Evolutionary conservation across 1,140 invertebrate species (phyloP), one percentile per base, ranked within the genome.

Genomic region (Eriocheir sinensis): DNA sequence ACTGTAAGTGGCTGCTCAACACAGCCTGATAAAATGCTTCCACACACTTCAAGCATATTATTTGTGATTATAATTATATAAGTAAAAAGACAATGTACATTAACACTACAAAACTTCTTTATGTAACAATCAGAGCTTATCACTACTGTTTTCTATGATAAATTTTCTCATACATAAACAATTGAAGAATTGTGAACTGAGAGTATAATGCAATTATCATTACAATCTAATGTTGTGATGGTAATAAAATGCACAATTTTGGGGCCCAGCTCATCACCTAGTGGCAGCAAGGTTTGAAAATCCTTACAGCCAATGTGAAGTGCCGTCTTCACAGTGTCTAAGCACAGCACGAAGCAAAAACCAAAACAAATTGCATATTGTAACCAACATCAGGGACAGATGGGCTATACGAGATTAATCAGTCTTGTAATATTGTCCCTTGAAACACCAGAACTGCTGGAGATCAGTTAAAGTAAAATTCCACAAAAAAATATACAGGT

Each of bases 41-140:
- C 34, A 85, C 81, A 38, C 34, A 85, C 81, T 85, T 85, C 17
- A 38, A 85, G 0, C 38, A 85, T 72, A 38, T 85, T 85, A 85
- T 38, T 36, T 85, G 8, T 85, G 30, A 27, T 12, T 81, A 81
- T 81, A 36, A 27, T 27, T 81, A 36, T 81, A 81, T 81, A 36
- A 17, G 32, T 85, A 38, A 38, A 85, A 41, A 41, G 34, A 85
- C 34, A 36, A 36, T 38, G 17, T 85, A 85, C 38, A 38, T 38
- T 85, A 4, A 85, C 8, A 85, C 38, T 85, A 85, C 30, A 38
- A 38, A 85, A 85, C 36, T 85, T 15, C 36, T 85, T 15, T 27
- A 85, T 38, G 38, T 41, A 38, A 85, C 34, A 85, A 85, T 17
- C 30, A n/a, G 38, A 38, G 34, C 21, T 85, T 85, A 85, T 85